Base-by-base conservation (phyloP, 2,113 vertebrate species). In the Brachyhypopomus gauderio region DNA sequence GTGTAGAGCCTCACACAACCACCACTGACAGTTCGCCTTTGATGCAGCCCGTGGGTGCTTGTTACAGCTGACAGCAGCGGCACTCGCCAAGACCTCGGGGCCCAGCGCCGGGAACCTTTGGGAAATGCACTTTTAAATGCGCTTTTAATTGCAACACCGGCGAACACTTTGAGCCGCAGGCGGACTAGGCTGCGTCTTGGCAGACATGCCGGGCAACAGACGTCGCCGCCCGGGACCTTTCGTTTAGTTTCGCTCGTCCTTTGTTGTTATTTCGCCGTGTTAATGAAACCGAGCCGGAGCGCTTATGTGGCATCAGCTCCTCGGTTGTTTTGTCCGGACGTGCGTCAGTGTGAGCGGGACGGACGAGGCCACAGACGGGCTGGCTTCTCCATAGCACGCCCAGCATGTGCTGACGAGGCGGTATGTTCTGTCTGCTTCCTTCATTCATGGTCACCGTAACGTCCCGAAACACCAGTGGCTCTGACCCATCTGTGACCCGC, bases 81-180 rank as follows among this genome's bases (percentile, higher is more conserved):
- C 38, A 36, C 55, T 75, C 71, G 48, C 27, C 20, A 7, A 19
- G 48, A 38, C 59, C 9, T 22, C 45, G 45, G 38, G 23, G 23
- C 73, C 38, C 48, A 56, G 64, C 19, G 11, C 36, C 8, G 27
- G 22, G n/a, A 48, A 79, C 62, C 48, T 81, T 45, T 78, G 62
- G 55, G 78, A 83, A 81, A 72, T 71, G 70, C 45, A 72, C 36
- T 56, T 67, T 81, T 83, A 83, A 81, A 72, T 71, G 70, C 45
- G 66, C 36, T 56, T 67, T 81, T 83, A 75, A 80, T 77, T 66
- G 14, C 9, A 69, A 1, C 23, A 55, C 19, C 6, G 41, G 30
- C 41, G 56, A n/a, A 59, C 45, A 36, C 63, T 80, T 77, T 66
- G 38, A 77, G 30, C 62, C 72, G 59, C 63, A 64, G 41, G 25